Conservation (phyloP, 2,888 invertebrate species). For the Temnothorax unifasciatus region DNA sequence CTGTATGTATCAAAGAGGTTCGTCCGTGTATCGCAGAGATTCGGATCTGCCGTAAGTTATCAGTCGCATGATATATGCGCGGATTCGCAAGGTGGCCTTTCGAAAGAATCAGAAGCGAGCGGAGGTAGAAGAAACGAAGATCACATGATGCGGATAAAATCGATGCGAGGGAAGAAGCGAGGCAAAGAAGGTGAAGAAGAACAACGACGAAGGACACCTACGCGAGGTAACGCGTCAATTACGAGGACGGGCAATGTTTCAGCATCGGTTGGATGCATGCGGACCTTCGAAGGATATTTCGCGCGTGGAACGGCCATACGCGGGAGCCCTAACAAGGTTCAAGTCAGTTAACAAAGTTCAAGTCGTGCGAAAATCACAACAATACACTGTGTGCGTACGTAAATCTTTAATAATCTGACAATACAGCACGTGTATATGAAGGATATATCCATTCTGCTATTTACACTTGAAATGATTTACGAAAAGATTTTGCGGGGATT, state of each 20-base stretch:
- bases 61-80: conserved; percentile 16
- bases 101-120: conserved; percentile 33
- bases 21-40: conserved; percentile 5
- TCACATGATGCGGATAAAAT: conserved; percentile 74
- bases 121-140: conserved; percentile 62
- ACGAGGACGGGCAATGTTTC: conserved; percentile 47
- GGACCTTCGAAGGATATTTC: conserved; percentile 5
- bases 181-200: conserved; percentile 20
- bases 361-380: conserved; percentile 16
- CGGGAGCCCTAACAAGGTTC: conserved; percentile 72
- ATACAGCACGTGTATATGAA: neutral
- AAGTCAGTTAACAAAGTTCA: conserved; percentile 32
- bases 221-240: conserved; percentile 74
- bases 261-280: neutral
- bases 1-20: neutral
- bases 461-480: neutral
- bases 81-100: conserved; percentile 18
- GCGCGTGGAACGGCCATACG: neutral
- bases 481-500: neutral
- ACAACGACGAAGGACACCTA: conserved; percentile 49
- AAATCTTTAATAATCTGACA: neutral
- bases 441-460: neutral
- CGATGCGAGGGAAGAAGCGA: conserved; percentile 44
- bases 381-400: neutral
- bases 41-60: conserved; percentile 28